Conservation (phyloP, 1,140 invertebrate species). For the Lycorma delicatula region DNA sequence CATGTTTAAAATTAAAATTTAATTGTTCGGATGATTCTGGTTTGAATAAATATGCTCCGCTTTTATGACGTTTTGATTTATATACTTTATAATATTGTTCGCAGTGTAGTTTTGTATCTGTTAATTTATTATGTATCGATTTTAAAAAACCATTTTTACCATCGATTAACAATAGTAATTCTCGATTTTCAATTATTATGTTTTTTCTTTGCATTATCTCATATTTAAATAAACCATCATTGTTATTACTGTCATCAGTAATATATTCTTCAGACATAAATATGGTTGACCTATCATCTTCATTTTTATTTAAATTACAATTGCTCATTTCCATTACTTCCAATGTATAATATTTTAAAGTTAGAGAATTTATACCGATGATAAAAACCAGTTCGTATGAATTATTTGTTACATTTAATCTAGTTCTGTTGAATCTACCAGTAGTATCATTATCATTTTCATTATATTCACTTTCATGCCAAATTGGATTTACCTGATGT, state of each 20-base stretch:
- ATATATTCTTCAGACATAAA: too few species aligned
- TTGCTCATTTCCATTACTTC: too few species aligned
- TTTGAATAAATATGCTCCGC: conserved; percentile 94
- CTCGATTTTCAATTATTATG: conserved; percentile 76
- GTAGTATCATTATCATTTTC: too few species aligned
- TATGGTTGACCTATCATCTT: too few species aligned
- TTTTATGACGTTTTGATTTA: conserved; percentile 79
- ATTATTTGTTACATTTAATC: too few species aligned
- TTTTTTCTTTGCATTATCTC: conserved; percentile 71
- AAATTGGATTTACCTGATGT: conserved; percentile 74
- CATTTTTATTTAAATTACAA: too few species aligned
- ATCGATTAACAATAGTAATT: conserved; percentile 67
- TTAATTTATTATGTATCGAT: conserved; percentile 64
- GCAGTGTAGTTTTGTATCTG: conserved; percentile 63
- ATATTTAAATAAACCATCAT: too few species aligned
- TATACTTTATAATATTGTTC: conserved; percentile 77
- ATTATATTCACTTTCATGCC: conserved; percentile 46
- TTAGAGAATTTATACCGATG: too few species aligned
- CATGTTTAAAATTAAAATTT: conserved; percentile 57
- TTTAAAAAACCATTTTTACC: conserved; percentile 71
- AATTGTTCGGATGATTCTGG: conserved; percentile 71
- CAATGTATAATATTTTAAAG: too few species aligned
- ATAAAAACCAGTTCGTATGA: too few species aligned
- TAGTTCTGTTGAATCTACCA: too few species aligned
- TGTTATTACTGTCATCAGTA: too few species aligned